Evolutionary conservation across 2,888 invertebrate species (phyloP).

Genomic region (Luffia ferchaultella): DNA sequence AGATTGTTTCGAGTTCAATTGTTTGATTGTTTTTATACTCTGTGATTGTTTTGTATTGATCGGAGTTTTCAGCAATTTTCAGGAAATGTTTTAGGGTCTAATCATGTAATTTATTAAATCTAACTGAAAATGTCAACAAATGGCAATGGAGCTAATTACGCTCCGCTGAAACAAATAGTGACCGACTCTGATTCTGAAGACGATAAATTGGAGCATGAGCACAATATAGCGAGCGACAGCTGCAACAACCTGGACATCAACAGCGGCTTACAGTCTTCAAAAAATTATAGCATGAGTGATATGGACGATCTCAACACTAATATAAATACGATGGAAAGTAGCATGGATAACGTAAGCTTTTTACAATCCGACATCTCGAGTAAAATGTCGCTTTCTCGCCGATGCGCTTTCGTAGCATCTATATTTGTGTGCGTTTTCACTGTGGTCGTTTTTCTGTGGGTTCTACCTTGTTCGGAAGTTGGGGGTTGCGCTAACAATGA

Average conservation of each 20-base stretch:
- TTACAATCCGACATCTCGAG: conserved; percentile 52
- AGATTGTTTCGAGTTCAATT: too few relatives aligned
- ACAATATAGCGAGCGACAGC: conserved; percentile 38
- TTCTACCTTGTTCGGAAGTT: conserved; percentile 76
- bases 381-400: conserved; percentile 73
- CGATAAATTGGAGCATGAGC: conserved; percentile 52
- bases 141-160: conserved; percentile 67
- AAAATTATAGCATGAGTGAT: conserved; percentile 52
- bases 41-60: too few relatives aligned
- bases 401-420: conserved; percentile 74
- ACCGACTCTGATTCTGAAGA: conserved; percentile 83
- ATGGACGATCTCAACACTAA: conserved; percentile 57
- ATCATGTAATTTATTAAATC: too few relatives aligned
- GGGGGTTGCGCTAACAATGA: conserved; percentile 70
- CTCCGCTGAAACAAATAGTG: conserved; percentile 79
- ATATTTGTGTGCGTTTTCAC: conserved; percentile 75
- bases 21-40: too few relatives aligned
- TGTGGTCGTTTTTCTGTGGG: conserved; percentile 77
- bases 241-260: conserved; percentile 54
- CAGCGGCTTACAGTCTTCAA: conserved; percentile 48
- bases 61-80: too few relatives aligned
- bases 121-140: conserved; percentile 44
- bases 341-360: conserved; percentile 58
- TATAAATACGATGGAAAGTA: conserved; percentile 50
- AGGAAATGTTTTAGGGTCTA: too few relatives aligned